Evolutionary conservation across 2,888 invertebrate genomes (phyloP).

Genomic region (Pyrochroa serraticornis): DNA sequence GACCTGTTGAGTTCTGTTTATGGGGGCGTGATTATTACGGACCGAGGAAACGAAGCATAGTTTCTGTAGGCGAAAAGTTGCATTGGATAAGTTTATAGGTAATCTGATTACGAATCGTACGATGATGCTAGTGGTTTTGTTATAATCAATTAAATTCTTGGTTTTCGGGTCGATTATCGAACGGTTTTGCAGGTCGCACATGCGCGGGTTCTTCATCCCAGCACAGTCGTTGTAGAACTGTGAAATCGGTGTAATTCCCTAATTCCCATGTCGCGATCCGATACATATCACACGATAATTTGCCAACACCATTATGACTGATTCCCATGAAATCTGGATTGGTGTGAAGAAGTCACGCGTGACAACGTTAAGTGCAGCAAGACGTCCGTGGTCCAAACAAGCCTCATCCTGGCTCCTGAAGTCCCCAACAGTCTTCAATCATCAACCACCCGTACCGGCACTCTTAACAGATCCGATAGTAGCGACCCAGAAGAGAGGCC

Average conservation of each 20-base stretch:
- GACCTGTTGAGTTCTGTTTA: too few relatives aligned
- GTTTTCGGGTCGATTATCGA: slow-evolving; percentile 45
- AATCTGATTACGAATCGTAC: slow-evolving; percentile 11
- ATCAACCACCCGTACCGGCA: slow-evolving; percentile 35
- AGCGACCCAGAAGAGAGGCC: slow-evolving; percentile 39
- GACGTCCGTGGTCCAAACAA: slow-evolving; percentile 40
- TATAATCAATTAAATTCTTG: slow-evolving; percentile 43
- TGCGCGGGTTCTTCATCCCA: slow-evolving; percentile 39
- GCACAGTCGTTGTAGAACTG: slow-evolving; percentile 32
- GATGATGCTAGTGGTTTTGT: slow-evolving; percentile 27
- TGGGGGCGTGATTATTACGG: too few relatives aligned
- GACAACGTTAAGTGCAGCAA: slow-evolving; percentile 25
- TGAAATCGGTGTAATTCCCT: slow-evolving; percentile 33
- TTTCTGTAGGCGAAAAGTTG: too few relatives aligned
- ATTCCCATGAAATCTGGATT: slow-evolving; percentile 46
- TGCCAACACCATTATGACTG: slow-evolving; percentile 54
- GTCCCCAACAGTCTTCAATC: slow-evolving; percentile 50
- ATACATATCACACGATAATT: slow-evolving; percentile 49
- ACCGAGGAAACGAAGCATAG: too few relatives aligned
- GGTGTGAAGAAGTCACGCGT: slow-evolving; percentile 41
- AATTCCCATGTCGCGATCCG: slow-evolving; percentile 52
- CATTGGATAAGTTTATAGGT: not conserved
- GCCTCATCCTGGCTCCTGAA: slow-evolving; percentile 57
- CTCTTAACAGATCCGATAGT: slow-evolving; percentile 45
- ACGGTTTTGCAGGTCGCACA: slow-evolving; percentile 46